A percentile compares a stretch with the other conserved stretches of the same genome.
These are phyloP conservation scores for Halcyon senegalensis DNA, from an alignment of 2,113 vertebrate genomes.

Conservation along the genomic window DNA sequence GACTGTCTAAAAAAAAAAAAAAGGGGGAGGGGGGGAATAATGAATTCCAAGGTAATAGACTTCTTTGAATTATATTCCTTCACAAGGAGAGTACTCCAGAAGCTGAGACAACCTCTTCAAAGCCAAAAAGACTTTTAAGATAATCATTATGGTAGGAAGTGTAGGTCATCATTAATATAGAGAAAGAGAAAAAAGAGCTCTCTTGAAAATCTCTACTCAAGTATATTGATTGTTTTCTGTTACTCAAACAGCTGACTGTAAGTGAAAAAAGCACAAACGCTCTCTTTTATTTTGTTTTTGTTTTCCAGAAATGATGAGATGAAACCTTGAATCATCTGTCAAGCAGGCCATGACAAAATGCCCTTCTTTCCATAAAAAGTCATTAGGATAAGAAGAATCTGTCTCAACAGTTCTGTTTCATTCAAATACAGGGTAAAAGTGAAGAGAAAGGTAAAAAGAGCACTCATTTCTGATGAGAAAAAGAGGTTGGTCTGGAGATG, in stretches of 20 bases:
- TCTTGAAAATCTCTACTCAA: constrained; percentile 45
- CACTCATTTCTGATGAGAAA: not conserved
- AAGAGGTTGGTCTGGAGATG: not conserved
- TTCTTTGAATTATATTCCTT: constrained; percentile 60
- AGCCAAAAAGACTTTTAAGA: constrained; percentile 70
- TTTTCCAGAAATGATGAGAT: constrained; percentile 53
- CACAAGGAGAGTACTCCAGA: constrained; percentile 56
- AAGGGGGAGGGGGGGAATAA: not conserved
- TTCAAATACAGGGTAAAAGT: constrained; percentile 27
- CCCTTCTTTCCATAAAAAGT: constrained; percentile 53
- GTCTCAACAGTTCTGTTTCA: not conserved
- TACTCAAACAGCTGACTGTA: constrained; percentile 47
- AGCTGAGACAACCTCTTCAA: constrained; percentile 64
- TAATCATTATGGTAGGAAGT: constrained; percentile 66
- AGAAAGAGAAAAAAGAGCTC: constrained; percentile 23
- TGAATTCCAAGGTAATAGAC: constrained; percentile 68
- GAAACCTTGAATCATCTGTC: constrained; percentile 53
- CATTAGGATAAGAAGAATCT: constrained; percentile 28
- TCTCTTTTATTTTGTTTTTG: not conserved
- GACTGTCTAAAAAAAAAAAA: constrained; percentile 13
- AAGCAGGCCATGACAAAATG: constrained; percentile 51
- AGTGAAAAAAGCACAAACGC: not conserved
- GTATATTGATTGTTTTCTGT: constrained; percentile 54
- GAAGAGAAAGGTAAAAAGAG: not conserved
- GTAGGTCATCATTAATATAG: constrained; percentile 67